Evolutionary conservation across 2,888 invertebrate genomes (phyloP).

Genomic region (Cryptus armator): DNA sequence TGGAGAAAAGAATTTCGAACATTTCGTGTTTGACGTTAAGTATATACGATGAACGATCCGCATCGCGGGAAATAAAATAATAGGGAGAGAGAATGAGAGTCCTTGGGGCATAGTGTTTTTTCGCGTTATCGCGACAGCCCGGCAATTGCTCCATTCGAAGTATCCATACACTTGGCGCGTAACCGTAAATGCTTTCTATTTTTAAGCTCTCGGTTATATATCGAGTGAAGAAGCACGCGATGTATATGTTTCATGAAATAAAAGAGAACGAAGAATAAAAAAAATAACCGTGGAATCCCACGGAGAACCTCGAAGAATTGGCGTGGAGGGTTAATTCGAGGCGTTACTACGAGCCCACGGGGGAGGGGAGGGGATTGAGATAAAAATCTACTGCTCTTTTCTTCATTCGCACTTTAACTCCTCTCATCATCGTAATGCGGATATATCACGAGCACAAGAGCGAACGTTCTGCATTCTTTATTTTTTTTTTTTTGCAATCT

Average conservation of each 20-base stretch:
- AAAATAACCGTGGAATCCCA: constrained; percentile 63
- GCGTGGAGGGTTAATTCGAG: constrained; percentile 65
- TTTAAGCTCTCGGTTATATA: constrained; percentile 31
- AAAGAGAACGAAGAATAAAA: constrained; percentile 9
- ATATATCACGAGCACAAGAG: not conserved
- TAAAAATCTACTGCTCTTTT: constrained; percentile 53
- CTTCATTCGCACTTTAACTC: constrained; percentile 30
- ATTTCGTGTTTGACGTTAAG: constrained; percentile 40
- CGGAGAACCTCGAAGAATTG: constrained; percentile 41
- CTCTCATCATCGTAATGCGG: not conserved
- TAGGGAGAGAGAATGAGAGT: constrained; percentile 11
- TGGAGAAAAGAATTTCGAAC: constrained; percentile 37
- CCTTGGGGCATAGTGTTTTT: constrained; percentile 45
- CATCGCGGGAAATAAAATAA: not conserved
- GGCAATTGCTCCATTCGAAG: constrained; percentile 52
- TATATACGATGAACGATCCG: constrained; percentile 35
- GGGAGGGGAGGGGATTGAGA: constrained; percentile 31
- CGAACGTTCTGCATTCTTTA: not conserved
- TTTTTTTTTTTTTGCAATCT: not conserved
- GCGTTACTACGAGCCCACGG: constrained; percentile 60
- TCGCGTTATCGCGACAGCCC: constrained; percentile 45
- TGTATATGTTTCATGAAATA: constrained; percentile 47
- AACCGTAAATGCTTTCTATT: constrained; percentile 59
- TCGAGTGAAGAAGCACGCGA: constrained; percentile 52
- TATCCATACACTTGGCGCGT: constrained; percentile 59